phyloP scores from a whole-genome alignment of 1,140 invertebrate species.

The Euura lappo region DNA sequence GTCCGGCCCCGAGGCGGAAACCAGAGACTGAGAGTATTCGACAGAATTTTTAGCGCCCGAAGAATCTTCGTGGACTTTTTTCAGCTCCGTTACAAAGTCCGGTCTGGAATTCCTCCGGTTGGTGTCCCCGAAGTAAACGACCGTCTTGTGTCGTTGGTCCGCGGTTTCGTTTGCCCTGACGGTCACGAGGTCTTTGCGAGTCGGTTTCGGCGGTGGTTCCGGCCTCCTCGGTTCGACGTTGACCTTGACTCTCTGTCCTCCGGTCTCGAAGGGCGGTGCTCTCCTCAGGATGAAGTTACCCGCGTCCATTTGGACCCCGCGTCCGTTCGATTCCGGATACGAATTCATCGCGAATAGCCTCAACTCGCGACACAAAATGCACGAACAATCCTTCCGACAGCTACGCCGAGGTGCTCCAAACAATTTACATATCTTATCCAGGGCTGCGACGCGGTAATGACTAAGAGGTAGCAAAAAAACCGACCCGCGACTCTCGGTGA shows the following conservation, averaged over 20 bases:
- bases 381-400: constrained; percentile 63
- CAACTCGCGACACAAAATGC: constrained; percentile 66
- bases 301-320: constrained; percentile 23
- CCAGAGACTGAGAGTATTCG: constrained; percentile 46
- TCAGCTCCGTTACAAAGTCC: constrained; percentile 40
- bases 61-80: constrained; percentile 37
- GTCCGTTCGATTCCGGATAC: constrained; percentile 44
- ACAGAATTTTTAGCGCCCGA: constrained; percentile 25
- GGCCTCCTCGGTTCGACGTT: constrained; percentile 40
- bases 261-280: constrained; percentile 61
- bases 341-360: constrained; percentile 55
- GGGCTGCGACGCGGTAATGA: neutral
- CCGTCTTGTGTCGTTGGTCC: constrained; percentile 67
- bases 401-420: constrained; percentile 34
- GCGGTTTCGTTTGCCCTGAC: constrained; percentile 46
- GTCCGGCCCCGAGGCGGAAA: constrained; percentile 16
- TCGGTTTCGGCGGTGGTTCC: constrained; percentile 52
- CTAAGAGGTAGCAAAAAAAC: neutral
- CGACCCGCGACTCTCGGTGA: neutral
- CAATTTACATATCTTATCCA: neutral
- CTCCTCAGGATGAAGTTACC: constrained; percentile 65
- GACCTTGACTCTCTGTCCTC: constrained; percentile 33
- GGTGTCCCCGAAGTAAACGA: constrained; percentile 74
- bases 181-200: constrained; percentile 53
- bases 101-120: constrained; percentile 59